Evolutionary conservation across 2,888 invertebrate genomes (phyloP).

Genomic region (Malachius bipustulatus): DNA sequence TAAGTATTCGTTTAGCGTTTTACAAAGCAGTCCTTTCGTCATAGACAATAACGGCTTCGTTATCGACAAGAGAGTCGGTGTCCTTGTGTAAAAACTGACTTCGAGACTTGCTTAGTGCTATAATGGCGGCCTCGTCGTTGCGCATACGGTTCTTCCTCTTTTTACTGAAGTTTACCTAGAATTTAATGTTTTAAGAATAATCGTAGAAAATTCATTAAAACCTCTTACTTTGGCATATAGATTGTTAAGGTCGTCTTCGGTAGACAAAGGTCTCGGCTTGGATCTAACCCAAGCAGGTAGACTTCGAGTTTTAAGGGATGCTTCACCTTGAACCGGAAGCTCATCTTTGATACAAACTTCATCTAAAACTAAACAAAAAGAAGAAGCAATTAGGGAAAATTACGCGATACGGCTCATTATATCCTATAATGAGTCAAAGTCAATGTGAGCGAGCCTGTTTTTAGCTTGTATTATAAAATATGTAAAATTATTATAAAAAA

Average conservation of each 20-base stretch:
- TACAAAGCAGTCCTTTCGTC: conserved; percentile 69
- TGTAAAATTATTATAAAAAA: no score
- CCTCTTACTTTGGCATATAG: conserved; percentile 55
- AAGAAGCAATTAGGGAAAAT: no score
- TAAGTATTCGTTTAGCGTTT: conserved; percentile 15
- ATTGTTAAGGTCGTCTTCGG: conserved; percentile 56
- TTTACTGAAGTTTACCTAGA: conserved; percentile 62
- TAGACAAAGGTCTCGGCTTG: conserved; percentile 55
- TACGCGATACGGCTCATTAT: no score
- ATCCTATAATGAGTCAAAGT: no score
- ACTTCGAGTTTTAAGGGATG: conserved; percentile 48
- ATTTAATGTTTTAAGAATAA: no score
- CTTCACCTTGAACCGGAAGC: conserved; percentile 38
- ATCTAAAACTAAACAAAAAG: conserved; percentile 43
- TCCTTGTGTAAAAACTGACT: conserved; percentile 47
- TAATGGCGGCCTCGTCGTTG: conserved; percentile 68
- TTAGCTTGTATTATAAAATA: no score
- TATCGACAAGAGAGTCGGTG: conserved; percentile 54
- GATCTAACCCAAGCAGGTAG: conserved; percentile 60
- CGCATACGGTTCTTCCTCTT: conserved; percentile 72
- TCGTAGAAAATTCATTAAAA: conserved; percentile 4
- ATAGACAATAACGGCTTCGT: conserved; percentile 70
- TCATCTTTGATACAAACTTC: conserved; percentile 42
- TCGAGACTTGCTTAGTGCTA: conserved; percentile 65
- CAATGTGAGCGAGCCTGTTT: no score